phyloP scores from a whole-genome alignment of 2,113 vertebrate genomes.

The Neoarius graeffei region DNA sequence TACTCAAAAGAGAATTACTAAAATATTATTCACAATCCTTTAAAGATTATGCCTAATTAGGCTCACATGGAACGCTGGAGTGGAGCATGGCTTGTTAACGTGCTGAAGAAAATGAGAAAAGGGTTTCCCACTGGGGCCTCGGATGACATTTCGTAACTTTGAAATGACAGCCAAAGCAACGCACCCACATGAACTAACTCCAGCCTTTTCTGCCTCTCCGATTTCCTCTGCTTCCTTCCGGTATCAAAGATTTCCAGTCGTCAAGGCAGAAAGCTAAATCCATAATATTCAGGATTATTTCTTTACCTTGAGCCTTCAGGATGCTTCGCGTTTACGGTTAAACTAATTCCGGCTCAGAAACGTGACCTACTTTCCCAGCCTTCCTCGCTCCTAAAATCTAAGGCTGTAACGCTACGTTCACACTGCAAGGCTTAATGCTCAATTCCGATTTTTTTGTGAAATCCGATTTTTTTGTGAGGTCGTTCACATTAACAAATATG shows the following conservation, averaged over 20 bases:
- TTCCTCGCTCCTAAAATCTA: neutral
- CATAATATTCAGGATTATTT: conserved; percentile 26
- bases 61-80: conserved; percentile 4
- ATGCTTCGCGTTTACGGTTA: conserved; percentile 20
- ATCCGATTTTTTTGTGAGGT: too few species aligned
- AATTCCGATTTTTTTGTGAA: too few species aligned
- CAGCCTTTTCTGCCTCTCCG: conserved; percentile 44
- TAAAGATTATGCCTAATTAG: conserved; percentile 27
- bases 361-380: conserved; percentile 53
- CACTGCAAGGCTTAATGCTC: too few species aligned
- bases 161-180: conserved; percentile 44
- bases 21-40: conserved; percentile 18
- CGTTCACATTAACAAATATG: too few species aligned
- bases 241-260: conserved; percentile 35
- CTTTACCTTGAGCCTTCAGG: conserved; percentile 37
- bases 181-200: conserved; percentile 39
- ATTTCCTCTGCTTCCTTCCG: conserved; percentile 36
- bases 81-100: neutral
- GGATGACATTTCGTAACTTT: conserved; percentile 48
- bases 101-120: conserved; percentile 32
- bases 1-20: neutral
- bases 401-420: too few species aligned
- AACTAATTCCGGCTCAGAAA: conserved; percentile 44
- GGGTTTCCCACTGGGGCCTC: conserved; percentile 24
- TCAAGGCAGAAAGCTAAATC: conserved; percentile 12